These are phyloP conservation scores for Solenopsis fugax DNA, from an alignment of 1,140 invertebrate genomes.

Conservation along the genomic window DNA sequence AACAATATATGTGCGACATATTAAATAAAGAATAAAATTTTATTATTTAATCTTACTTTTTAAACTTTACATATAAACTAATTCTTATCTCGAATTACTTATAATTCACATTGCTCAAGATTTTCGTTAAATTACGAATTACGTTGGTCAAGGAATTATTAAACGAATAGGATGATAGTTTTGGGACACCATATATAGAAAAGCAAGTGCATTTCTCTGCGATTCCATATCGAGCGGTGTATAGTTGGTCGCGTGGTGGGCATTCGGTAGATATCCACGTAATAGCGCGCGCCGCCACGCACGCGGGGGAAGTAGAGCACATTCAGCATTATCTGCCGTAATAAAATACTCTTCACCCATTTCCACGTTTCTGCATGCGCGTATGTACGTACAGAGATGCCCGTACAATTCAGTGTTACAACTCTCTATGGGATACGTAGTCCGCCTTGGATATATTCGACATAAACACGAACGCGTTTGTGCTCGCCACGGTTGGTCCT, in stretches of 20 bases:
- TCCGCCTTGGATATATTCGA: slow-evolving; percentile 65
- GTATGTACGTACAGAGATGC: slow-evolving; percentile 18
- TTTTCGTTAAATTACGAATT: neutral
- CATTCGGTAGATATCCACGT: slow-evolving; percentile 54
- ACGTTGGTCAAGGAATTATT: neutral
- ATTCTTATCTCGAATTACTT: neutral
- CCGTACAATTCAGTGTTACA: slow-evolving; percentile 61
- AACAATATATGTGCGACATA: neutral
- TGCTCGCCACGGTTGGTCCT: slow-evolving; percentile 31
- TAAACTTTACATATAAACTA: neutral
- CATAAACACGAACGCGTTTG: slow-evolving; percentile 61
- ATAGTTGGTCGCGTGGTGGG: slow-evolving; percentile 50
- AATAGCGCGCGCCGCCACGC: slow-evolving; percentile 54
- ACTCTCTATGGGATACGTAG: slow-evolving; percentile 51
- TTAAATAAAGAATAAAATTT: neutral
- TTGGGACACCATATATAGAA: neutral
- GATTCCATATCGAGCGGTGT: slow-evolving; percentile 56
- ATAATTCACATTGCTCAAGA: neutral
- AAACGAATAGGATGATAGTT: neutral
- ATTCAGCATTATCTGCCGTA: slow-evolving; percentile 72
- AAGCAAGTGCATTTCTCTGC: slow-evolving; percentile 2
- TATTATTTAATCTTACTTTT: neutral
- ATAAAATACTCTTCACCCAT: slow-evolving; percentile 72
- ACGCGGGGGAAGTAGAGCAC: slow-evolving; percentile 46
- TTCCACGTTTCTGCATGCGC: slow-evolving; percentile 44